These are phyloP conservation scores for Mastacembelus armatus DNA, from an alignment of 2,797 vertebrate species.

Conservation along the genomic window DNA sequence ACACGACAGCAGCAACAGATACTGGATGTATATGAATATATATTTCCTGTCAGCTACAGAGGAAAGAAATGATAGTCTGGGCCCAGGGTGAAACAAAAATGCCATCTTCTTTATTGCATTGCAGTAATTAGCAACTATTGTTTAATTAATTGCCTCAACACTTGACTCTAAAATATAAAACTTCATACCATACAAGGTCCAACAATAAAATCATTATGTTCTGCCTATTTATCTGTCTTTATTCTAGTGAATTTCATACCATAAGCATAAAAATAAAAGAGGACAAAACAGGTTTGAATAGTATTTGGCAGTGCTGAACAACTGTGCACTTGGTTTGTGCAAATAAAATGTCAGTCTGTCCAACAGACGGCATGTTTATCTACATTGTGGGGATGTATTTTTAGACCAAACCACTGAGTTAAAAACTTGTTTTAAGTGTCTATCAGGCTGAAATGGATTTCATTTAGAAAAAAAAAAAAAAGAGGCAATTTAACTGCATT, in stretches of 20 bases:
- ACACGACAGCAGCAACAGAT: too few relatives aligned
- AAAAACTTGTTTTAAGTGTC: constrained; percentile 58
- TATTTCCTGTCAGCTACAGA: too few relatives aligned
- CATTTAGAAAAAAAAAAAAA: constrained; percentile 44
- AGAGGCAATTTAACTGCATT: constrained; percentile 68
- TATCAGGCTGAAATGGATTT: constrained; percentile 69
- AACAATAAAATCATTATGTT: neutral
- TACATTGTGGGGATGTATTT: constrained; percentile 23
- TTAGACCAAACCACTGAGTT: constrained; percentile 48
- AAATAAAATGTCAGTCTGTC: constrained; percentile 29
- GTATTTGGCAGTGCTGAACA: neutral
- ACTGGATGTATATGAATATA: too few relatives aligned
- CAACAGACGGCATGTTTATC: constrained; percentile 29
- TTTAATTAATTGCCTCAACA: neutral
- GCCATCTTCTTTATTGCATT: neutral
- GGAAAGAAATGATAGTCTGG: too few relatives aligned
- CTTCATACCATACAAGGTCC: neutral
- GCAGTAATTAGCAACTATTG: neutral
- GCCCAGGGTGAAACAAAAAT: neutral
- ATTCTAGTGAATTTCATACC: too few relatives aligned
- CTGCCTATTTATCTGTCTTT: too few relatives aligned
- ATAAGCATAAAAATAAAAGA: neutral
- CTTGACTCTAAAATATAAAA: neutral
- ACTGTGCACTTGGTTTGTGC: neutral
- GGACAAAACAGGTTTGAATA: neutral